Conservation (phyloP, 2,888 invertebrate genomes). For the Bombylius major region DNA sequence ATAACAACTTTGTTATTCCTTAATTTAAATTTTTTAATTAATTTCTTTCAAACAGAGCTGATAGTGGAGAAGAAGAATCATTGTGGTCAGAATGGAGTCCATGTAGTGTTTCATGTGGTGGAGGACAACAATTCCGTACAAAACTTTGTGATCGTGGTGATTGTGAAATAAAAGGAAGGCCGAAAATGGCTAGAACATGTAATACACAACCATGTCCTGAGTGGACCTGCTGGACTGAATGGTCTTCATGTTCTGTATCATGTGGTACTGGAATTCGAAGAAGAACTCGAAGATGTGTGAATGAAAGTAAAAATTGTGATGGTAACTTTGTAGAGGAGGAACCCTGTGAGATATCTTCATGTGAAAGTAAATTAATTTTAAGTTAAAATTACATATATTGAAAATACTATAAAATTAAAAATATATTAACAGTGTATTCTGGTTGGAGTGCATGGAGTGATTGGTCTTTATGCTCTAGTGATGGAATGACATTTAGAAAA, state of each 20-base stretch:
- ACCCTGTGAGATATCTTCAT: constrained; percentile 55
- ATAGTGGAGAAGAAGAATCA: constrained; percentile 15
- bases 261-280: constrained; percentile 59
- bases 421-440: constrained; percentile 42
- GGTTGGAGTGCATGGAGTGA: constrained; percentile 66
- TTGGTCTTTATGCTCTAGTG: constrained; percentile 54
- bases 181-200: constrained; percentile 54
- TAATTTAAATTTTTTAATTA: background rate
- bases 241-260: constrained; percentile 63
- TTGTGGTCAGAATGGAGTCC: constrained; percentile 51
- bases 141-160: constrained; percentile 36
- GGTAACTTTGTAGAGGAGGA: constrained; percentile 52
- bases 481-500: constrained; percentile 54
- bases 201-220: constrained; percentile 64
- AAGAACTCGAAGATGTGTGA: constrained; percentile 55
- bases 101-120: constrained; percentile 53
- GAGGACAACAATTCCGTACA: constrained; percentile 55
- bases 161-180: constrained; percentile 33
- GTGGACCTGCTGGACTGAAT: constrained; percentile 82
- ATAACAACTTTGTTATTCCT: too few species aligned
- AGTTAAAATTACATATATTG: background rate
- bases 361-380: constrained; percentile 42
- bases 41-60: constrained; percentile 7
- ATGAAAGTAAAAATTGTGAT: constrained; percentile 43
- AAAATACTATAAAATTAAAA: background rate